Evolutionary conservation across 2,888 invertebrate species (phyloP).

Genomic region (Tetheella fluctuosa): DNA sequence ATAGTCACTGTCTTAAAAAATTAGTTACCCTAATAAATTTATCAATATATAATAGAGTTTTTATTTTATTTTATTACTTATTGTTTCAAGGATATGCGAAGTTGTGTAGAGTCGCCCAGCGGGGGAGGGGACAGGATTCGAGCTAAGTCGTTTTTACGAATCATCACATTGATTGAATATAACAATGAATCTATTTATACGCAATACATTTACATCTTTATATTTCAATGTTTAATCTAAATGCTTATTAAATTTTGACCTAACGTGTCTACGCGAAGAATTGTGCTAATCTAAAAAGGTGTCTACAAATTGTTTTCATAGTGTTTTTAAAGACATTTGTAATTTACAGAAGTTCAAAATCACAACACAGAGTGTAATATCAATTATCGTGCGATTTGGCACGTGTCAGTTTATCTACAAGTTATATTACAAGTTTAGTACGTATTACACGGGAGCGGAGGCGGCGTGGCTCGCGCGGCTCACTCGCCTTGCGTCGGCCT

Average conservation of each 20-base stretch:
- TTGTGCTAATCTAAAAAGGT: slow-evolving; percentile 83
- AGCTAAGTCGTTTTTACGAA: slow-evolving; percentile 77
- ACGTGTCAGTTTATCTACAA: slow-evolving; percentile 70
- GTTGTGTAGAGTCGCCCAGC: slow-evolving; percentile 75
- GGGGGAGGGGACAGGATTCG: slow-evolving; percentile 62
- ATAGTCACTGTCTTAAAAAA: slow-evolving; percentile 84
- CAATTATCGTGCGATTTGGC: slow-evolving; percentile 79
- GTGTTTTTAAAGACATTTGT: slow-evolving; percentile 76
- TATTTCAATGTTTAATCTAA: slow-evolving; percentile 76
- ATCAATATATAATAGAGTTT: slow-evolving; percentile 80
- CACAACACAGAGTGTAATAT: slow-evolving; percentile 85
- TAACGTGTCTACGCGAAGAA: slow-evolving; percentile 83
- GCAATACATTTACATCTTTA: slow-evolving; percentile 71
- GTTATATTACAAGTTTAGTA: slow-evolving; percentile 67
- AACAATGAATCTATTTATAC: slow-evolving; percentile 78
- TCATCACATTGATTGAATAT: slow-evolving; percentile 79
- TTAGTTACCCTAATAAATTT: slow-evolving; percentile 84
- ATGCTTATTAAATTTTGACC: slow-evolving; percentile 75
- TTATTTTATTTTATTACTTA: slow-evolving; percentile 76
- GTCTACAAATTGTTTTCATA: slow-evolving; percentile 75
- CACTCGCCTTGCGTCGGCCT: slow-evolving; percentile 18
- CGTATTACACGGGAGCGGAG: slow-evolving; percentile 52
- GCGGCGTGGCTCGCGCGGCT: slow-evolving; percentile 27
- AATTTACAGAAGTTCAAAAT: slow-evolving; percentile 84
- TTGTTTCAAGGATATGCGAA: slow-evolving; percentile 85